These are phyloP conservation scores for Tanypteryx hageni DNA, from an alignment of 2,888 invertebrate species.

Conservation along the genomic window DNA sequence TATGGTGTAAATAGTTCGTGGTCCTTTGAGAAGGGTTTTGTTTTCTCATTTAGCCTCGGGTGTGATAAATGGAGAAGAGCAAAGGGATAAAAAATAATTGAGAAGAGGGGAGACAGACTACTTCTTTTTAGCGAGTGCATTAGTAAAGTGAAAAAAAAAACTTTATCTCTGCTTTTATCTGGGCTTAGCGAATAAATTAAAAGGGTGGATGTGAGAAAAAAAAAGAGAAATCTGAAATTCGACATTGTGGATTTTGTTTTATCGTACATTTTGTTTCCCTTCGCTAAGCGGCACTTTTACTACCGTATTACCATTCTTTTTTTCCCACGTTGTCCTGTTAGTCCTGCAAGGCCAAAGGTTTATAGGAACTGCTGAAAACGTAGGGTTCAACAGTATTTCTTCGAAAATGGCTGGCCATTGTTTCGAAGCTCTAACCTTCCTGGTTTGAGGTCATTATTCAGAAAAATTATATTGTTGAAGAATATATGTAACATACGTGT, in stretches of 20 bases:
- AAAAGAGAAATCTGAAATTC: slow-evolving; percentile 48
- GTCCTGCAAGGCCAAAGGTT: slow-evolving; percentile 53
- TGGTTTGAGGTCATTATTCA: slow-evolving; percentile 55
- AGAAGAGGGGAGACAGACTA: slow-evolving; percentile 37
- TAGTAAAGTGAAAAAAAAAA: slow-evolving; percentile 56
- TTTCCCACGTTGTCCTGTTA: slow-evolving; percentile 53
- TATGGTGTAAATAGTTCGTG: slow-evolving; percentile 58
- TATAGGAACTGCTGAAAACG: slow-evolving; percentile 50
- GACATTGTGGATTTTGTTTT: slow-evolving; percentile 45
- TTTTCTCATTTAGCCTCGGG: slow-evolving; percentile 61
- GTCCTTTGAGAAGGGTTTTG: slow-evolving; percentile 18
- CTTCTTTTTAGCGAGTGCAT: slow-evolving; percentile 60
- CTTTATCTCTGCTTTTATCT: slow-evolving; percentile 60
- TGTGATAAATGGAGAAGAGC: slow-evolving; percentile 53
- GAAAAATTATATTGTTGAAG: slow-evolving; percentile 54
- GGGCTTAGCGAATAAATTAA: slow-evolving; percentile 55
- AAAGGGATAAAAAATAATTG: slow-evolving; percentile 31
- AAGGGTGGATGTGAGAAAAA: slow-evolving; percentile 46
- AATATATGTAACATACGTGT: slow-evolving; percentile 60
- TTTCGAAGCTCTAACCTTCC: slow-evolving; percentile 54
- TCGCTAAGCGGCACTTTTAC: slow-evolving; percentile 41
- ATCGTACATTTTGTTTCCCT: slow-evolving; percentile 30
- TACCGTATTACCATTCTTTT: slow-evolving; percentile 39
- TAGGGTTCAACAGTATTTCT: slow-evolving; percentile 58
- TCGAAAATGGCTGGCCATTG: slow-evolving; percentile 62